Conservation (phyloP, 1,140 invertebrate species). For the Pseudomyrmex gracilis region DNA sequence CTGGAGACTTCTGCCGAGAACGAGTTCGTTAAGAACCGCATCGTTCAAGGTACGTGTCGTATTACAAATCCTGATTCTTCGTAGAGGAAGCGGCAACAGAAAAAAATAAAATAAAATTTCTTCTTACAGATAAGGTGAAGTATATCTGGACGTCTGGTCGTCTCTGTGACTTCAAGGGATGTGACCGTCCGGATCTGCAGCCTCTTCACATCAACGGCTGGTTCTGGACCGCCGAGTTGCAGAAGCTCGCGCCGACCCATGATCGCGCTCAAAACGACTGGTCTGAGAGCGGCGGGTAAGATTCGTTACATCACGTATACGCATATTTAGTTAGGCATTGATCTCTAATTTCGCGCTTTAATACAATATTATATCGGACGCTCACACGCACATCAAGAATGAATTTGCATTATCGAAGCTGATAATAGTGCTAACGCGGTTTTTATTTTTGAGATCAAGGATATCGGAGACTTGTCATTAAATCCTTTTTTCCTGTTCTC, state of each 20-base stretch:
- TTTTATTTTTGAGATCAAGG: conserved; percentile 42
- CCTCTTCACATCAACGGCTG: conserved; percentile 92
- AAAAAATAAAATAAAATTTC: conserved; percentile 27
- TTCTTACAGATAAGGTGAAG: conserved; percentile 87
- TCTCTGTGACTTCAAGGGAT: conserved; percentile 93
- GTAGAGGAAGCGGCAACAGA: neutral
- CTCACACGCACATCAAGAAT: conserved; percentile 1
- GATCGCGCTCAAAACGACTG: conserved; percentile 92
- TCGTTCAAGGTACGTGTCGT: conserved; percentile 88
- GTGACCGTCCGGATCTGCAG: conserved; percentile 91
- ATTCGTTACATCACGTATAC: neutral
- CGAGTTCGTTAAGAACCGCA: conserved; percentile 91
- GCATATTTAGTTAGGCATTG: no score
- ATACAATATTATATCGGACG: neutral
- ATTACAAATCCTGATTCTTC: neutral
- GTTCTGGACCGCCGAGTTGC: conserved; percentile 94
- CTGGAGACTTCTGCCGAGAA: conserved; percentile 93
- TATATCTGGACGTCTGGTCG: conserved; percentile 95
- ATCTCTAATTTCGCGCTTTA: conserved; percentile 1
- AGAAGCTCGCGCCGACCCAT: conserved; percentile 91
- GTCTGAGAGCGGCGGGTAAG: conserved; percentile 91
- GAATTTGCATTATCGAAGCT: neutral
- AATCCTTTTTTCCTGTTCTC: neutral
- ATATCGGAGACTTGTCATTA: conserved; percentile 14
- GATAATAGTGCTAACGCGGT: neutral